Base-by-base conservation (phyloP, 2,797 vertebrate species). In the Meriones psammophilus region DNA sequence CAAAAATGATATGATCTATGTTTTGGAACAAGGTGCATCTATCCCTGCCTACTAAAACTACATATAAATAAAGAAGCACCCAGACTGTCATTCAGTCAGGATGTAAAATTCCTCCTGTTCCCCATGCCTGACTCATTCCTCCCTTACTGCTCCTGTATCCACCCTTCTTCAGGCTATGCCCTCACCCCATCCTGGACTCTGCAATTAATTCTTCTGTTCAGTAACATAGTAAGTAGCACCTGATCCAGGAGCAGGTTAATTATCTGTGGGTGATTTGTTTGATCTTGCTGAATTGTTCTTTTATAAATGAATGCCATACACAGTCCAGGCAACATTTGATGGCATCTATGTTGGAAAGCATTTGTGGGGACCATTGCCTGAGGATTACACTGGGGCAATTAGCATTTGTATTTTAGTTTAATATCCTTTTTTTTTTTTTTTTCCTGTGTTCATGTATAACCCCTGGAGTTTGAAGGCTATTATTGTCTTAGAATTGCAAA, bases 401-500 rank as follows among this genome's bases (percentile, higher is more conserved):
- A 20, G 13, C 0, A 28, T 20, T 66, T 68, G 5, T 15, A 8
- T 24, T n/a, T 79, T 14, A 22, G 17, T 3, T 73, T 73, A 30
- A 71, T 36, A 73, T 9, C 3, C 7, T 14, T 77, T 91, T 26
- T 24, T 60, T 54, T 78, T n/a, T 56, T 78, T n/a, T n/a, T n/a
- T n/a, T n/a, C 0, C 18, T 24, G 0, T 90, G 50, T 46, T 85
- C 30, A 24, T 66, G 3, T 97, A 7, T 92, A 97, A 98, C 96
- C 88, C 74, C 73, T 1, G 0, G 96, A 97, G 86, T 93, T 94
- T 73, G 97, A 96, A 97, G 76, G 96, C 97, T 97, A 95, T 97
- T 97, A 98, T 96, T 97, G 97, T 97, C 96, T 96, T 98, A 17
- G 92, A 98, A 97, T 96, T 85, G 95, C 97, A 97, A 94, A 97